Evolutionary conservation across 2,888 invertebrate species (phyloP).

Genomic region (Keiferia lycopersicella): DNA sequence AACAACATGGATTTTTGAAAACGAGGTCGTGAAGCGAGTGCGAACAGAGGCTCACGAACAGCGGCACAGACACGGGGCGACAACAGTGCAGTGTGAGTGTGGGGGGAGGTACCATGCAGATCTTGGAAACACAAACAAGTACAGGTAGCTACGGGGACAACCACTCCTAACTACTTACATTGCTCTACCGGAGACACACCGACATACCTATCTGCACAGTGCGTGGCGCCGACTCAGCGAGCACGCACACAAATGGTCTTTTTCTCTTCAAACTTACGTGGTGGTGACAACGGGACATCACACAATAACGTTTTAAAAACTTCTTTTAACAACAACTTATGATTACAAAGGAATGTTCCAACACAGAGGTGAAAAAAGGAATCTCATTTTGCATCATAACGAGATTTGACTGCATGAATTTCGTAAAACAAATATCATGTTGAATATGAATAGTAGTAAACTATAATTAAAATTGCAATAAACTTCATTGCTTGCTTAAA

Average conservation of each 20-base stretch:
- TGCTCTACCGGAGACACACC: constrained; percentile 44
- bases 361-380: constrained; percentile 21
- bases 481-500: constrained; percentile 28
- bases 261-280: constrained; percentile 52
- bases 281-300: constrained; percentile 27
- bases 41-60: constrained; percentile 19
- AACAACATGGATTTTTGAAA: constrained; percentile 3
- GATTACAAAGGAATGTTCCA: constrained; percentile 7
- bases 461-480: constrained; percentile 45
- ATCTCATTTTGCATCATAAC: constrained; percentile 77
- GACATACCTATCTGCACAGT: constrained; percentile 43
- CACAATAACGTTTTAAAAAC: background rate
- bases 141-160: constrained; percentile 62
- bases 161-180: constrained; percentile 70
- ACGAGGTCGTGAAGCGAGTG: constrained; percentile 24
- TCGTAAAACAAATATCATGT: constrained; percentile 39
- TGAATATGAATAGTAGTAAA: constrained; percentile 47
- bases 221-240: constrained; percentile 29
- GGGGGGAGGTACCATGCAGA: constrained; percentile 41
- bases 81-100: constrained; percentile 38
- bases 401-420: constrained; percentile 84
- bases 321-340: background rate
- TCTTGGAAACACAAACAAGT: constrained; percentile 48
- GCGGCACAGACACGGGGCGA: constrained; percentile 11
- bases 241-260: constrained; percentile 53